These are phyloP conservation scores for Cynoglossus semilaevis DNA, from an alignment of 2,113 vertebrate genomes.

Conservation along the genomic window DNA sequence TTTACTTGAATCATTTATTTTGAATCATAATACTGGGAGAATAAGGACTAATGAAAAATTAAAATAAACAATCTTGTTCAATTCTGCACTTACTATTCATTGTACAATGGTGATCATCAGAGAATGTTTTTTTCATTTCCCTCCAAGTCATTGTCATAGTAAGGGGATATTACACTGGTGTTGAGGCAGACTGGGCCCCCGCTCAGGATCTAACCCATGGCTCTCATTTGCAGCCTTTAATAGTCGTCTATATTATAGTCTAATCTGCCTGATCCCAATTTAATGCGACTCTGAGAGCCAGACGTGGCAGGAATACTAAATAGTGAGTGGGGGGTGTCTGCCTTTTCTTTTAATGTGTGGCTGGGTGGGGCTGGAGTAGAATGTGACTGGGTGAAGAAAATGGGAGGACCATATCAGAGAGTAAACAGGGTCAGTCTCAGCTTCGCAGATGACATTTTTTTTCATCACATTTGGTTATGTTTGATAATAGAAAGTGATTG, in stretches of 20 bases:
- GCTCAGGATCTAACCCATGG: slow-evolving; percentile 75
- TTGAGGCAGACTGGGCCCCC: slow-evolving; percentile 56
- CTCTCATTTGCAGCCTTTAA: slow-evolving; percentile 96
- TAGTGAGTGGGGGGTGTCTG: slow-evolving; percentile 75
- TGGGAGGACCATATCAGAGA: slow-evolving; percentile 17
- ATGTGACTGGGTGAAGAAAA: slow-evolving; percentile 14
- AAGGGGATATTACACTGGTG: slow-evolving; percentile 67
- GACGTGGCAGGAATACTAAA: slow-evolving; percentile 82
- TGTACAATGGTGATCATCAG: neutral
- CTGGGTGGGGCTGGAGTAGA: slow-evolving; percentile 16
- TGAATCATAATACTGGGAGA: neutral
- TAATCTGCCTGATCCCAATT: slow-evolving; percentile 99
- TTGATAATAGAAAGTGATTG: slow-evolving; percentile 16
- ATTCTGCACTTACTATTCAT: neutral
- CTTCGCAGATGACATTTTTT: slow-evolving; percentile 40
- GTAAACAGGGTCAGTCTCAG: slow-evolving; percentile 42
- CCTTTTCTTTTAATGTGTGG: slow-evolving; percentile 53
- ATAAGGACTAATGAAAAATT: neutral
- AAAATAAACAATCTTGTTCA: neutral
- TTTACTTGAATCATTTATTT: too few species aligned
- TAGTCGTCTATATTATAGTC: slow-evolving; percentile 91
- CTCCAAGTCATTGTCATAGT: slow-evolving; percentile 3
- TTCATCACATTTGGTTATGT: slow-evolving; percentile 24
- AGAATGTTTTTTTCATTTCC: slow-evolving; percentile 4
- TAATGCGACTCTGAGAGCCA: slow-evolving; percentile 86